Evolutionary conservation across 2,113 vertebrate species (phyloP).

Genomic region (Hipposideros armiger): DNA sequence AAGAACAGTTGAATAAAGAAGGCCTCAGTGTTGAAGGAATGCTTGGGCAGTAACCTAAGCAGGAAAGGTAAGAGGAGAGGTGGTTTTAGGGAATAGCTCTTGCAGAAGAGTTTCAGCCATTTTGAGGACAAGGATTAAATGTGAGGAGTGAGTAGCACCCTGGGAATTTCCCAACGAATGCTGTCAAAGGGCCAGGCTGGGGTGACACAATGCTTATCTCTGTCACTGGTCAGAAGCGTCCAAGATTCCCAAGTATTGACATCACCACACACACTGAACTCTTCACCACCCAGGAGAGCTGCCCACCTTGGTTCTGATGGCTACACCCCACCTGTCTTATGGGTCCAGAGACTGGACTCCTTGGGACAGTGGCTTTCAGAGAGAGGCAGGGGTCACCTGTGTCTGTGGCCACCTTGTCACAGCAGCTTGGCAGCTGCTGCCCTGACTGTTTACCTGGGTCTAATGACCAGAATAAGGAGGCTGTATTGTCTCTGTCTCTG

Average conservation of each 20-base stretch:
- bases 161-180: background rate
- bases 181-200: no score
- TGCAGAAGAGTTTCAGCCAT: background rate
- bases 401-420: background rate
- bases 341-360: background rate
- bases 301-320: background rate
- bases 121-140: background rate
- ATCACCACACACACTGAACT: background rate
- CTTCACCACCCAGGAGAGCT: background rate
- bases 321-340: background rate
- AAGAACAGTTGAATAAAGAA: background rate
- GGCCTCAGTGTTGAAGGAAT: background rate
- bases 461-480: background rate
- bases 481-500: background rate
- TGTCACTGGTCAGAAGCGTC: background rate
- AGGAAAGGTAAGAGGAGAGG: background rate
- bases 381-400: background rate
- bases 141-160: background rate
- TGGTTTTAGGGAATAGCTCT: fast-evolving
- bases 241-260: background rate
- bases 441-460: background rate
- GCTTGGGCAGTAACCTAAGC: background rate
- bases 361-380: background rate
- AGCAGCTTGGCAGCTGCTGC: background rate
- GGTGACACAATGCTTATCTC: background rate